These are phyloP conservation scores for Crematogaster levior DNA, from an alignment of 2,888 invertebrate genomes.

Conservation along the genomic window DNA sequence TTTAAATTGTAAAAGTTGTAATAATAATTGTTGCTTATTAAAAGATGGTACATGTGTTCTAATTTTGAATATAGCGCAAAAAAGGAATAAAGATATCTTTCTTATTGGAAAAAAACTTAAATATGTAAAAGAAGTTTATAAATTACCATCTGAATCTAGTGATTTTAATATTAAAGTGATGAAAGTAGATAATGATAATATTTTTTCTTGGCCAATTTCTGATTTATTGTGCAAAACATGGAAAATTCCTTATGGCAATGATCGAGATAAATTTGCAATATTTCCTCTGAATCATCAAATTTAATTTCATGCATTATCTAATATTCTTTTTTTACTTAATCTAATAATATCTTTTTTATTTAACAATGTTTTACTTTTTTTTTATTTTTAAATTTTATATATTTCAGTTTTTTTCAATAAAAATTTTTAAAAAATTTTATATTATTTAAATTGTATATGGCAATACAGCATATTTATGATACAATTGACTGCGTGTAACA, in stretches of 20 bases:
- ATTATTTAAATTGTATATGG: too few relatives aligned
- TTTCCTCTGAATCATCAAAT: neutral
- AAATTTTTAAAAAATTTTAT: too few relatives aligned
- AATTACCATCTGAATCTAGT: neutral
- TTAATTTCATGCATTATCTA: neutral
- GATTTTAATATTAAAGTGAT: slow-evolving; percentile 1
- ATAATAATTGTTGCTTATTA: neutral
- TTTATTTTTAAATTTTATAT: too few relatives aligned
- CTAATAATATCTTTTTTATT: too few relatives aligned
- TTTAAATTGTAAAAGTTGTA: too few relatives aligned
- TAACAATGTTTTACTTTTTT: too few relatives aligned
- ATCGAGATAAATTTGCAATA: neutral
- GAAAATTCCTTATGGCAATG: slow-evolving; percentile 5
- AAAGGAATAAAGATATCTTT: neutral
- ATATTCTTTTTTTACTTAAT: too few relatives aligned
- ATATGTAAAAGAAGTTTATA: slow-evolving; percentile 2
- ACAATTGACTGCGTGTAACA: too few relatives aligned
- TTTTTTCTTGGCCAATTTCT: neutral
- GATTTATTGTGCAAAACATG: neutral
- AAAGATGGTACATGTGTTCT: neutral
- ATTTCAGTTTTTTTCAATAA: too few relatives aligned
- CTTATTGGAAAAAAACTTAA: neutral
- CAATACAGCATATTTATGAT: too few relatives aligned
- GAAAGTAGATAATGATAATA: neutral
- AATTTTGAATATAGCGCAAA: neutral